A percentile compares a stretch with the other conserved stretches of the same genome.
These are phyloP conservation scores for Rhodinocichla rosea DNA, from an alignment of 2,113 vertebrate genomes.

Conservation along the genomic window DNA sequence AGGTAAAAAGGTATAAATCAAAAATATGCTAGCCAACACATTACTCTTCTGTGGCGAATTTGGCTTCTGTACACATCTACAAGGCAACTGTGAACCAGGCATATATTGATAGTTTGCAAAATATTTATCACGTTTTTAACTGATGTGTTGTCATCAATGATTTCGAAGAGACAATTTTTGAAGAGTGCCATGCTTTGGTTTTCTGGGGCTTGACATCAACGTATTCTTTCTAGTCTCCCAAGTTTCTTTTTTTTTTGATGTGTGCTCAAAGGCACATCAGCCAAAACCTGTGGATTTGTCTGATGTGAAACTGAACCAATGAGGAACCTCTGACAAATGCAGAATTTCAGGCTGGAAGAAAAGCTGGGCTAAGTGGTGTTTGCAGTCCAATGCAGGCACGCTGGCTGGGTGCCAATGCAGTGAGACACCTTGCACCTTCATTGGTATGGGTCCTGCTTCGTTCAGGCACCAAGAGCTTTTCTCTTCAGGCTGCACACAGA, in stretches of 20 bases:
- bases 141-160: not conserved
- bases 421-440: not conserved
- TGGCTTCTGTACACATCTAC: not conserved
- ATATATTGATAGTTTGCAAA: not conserved
- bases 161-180: not conserved
- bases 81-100: not conserved
- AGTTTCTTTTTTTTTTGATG: not conserved
- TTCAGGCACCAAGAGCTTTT: not conserved
- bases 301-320: not conserved
- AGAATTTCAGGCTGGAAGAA: not conserved
- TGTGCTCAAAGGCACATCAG: not conserved
- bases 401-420: not conserved
- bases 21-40: not conserved
- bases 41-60: not conserved
- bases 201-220: not conserved
- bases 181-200: not conserved
- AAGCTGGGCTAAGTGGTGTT: not conserved
- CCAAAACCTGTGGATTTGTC: not conserved
- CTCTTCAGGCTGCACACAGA: not conserved
- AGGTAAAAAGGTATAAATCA: not conserved
- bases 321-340: not conserved
- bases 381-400: not conserved
- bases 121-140: not conserved
- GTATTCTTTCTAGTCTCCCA: not conserved
- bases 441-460: fast-evolving